These are phyloP conservation scores for Python bivittatus DNA, from an alignment of 2,113 vertebrate genomes.

Conservation along the genomic window DNA sequence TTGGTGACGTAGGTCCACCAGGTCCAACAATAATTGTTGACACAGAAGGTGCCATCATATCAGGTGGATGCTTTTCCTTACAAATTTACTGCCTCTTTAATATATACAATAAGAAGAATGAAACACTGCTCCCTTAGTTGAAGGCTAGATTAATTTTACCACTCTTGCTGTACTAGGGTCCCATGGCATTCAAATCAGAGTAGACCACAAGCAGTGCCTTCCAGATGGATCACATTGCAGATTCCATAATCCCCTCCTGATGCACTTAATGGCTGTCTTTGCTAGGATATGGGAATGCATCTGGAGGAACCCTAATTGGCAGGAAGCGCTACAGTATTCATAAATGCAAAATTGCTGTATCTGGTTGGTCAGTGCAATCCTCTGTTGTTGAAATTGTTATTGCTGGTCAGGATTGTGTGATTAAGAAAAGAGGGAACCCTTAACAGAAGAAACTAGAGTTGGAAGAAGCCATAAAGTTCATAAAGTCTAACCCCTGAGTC, in stretches of 20 bases:
- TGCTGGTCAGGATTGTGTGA: not conserved
- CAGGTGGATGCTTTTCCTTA: constrained; percentile 67
- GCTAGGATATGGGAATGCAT: not conserved
- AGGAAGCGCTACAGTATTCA: not conserved
- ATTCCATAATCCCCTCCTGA: not conserved
- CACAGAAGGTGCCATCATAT: constrained; percentile 60
- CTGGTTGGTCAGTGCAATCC: not conserved
- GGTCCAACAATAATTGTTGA: constrained; percentile 73
- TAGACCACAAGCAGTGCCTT: not conserved
- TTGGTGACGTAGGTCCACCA: constrained; percentile 79
- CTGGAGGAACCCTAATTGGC: not conserved
- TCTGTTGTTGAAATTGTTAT: not conserved
- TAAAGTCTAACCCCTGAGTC: not conserved
- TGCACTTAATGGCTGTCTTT: not conserved
- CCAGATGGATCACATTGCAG: not conserved
- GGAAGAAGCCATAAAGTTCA: not conserved
- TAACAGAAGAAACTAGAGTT: not conserved
- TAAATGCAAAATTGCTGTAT: not conserved
- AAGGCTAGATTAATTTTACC: not conserved
- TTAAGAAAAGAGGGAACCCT: not conserved
- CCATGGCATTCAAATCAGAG: not conserved
- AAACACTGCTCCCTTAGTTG: not conserved
- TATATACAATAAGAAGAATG: not conserved
- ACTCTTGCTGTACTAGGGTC: not conserved
- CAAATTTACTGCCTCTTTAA: not conserved